These are phyloP conservation scores for Galerucella pusilla DNA, from an alignment of 2,888 invertebrate species.

Conservation along the genomic window DNA sequence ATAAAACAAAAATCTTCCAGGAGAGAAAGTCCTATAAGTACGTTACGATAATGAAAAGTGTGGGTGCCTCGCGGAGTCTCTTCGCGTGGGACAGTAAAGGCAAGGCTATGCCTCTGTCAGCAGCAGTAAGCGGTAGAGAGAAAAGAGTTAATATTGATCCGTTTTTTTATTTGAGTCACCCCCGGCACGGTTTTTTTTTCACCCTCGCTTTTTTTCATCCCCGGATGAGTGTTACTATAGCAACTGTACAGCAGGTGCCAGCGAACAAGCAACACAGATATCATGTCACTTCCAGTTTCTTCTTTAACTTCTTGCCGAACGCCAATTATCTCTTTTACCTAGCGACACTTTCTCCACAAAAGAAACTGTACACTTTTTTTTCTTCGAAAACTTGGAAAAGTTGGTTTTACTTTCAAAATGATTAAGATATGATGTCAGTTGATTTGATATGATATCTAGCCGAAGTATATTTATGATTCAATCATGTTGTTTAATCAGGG, in stretches of 20 bases:
- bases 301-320: conserved; percentile 57
- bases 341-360: conserved; percentile 35
- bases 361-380: conserved; percentile 30
- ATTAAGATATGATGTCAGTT: conserved; percentile 28
- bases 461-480: conserved; percentile 17
- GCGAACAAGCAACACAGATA: conserved; percentile 66
- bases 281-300: conserved; percentile 64
- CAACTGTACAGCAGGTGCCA: conserved; percentile 70
- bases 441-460: conserved; percentile 22
- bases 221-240: conserved; percentile 74
- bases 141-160: conserved; percentile 78
- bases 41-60: conserved; percentile 23
- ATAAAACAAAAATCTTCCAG: conserved; percentile 8
- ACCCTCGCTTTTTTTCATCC: conserved; percentile 68
- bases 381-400: conserved; percentile 40
- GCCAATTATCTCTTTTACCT: conserved; percentile 52
- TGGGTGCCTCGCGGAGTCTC: conserved; percentile 19
- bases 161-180: conserved; percentile 74
- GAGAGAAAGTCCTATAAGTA: conserved; percentile 10
- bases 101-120: conserved; percentile 15
- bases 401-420: conserved; percentile 28
- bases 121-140: conserved; percentile 56
- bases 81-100: conserved; percentile 23
- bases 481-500: conserved; percentile 11
- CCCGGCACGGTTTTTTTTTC: conserved; percentile 69